These are phyloP conservation scores for Petaurus breviceps DNA, from an alignment of 2,113 vertebrate genomes.

Conservation along the genomic window DNA sequence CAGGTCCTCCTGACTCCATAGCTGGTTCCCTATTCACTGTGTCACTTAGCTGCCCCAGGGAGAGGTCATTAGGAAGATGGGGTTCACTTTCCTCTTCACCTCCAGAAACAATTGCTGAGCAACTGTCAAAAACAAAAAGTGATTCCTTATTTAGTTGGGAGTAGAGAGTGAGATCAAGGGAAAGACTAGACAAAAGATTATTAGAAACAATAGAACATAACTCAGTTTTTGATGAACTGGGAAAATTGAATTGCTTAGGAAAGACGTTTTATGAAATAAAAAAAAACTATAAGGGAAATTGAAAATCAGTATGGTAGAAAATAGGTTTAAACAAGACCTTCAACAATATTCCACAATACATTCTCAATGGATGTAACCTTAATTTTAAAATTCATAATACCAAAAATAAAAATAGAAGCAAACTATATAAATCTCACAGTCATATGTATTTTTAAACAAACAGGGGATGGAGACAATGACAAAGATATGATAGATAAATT, in stretches of 20 bases:
- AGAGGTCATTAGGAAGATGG: not conserved
- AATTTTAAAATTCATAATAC: not conserved
- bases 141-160: not conserved
- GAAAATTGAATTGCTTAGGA: not conserved
- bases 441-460: not conserved
- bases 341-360: not conserved
- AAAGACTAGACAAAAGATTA: not conserved
- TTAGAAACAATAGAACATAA: not conserved
- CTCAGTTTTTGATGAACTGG: not conserved
- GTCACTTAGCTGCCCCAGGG: not conserved
- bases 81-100: not conserved
- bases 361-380: not conserved
- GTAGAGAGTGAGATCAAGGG: not conserved
- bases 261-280: not conserved
- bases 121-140: not conserved
- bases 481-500: not conserved
- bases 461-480: not conserved
- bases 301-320: not conserved
- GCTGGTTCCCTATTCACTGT: too few species aligned
- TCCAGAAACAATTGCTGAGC: not conserved
- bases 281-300: not conserved
- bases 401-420: not conserved
- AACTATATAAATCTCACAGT: not conserved
- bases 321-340: not conserved
- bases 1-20: too few species aligned